These are phyloP conservation scores for Cyclophora albipunctata DNA, from an alignment of 2,888 invertebrate species.

Conservation along the genomic window DNA sequence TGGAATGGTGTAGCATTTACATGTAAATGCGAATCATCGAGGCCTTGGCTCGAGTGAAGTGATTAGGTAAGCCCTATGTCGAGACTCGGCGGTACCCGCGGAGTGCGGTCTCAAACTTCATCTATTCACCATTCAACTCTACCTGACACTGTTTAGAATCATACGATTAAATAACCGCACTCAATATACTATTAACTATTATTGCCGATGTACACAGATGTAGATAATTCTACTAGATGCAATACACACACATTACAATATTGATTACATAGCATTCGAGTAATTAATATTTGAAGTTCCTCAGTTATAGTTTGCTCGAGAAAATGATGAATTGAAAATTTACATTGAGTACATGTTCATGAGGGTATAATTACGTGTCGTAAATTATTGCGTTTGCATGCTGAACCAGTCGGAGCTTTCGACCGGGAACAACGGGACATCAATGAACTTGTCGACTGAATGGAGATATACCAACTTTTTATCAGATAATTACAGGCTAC, in stretches of 20 bases:
- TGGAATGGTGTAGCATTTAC: constrained; percentile 25
- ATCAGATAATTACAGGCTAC: no score
- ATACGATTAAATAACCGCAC: constrained; percentile 25
- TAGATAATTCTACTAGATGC: background rate
- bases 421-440: constrained; percentile 25
- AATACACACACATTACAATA: background rate
- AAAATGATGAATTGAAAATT: constrained; percentile 18
- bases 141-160: constrained; percentile 26
- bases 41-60: constrained; percentile 23
- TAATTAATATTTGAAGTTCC: constrained; percentile 4
- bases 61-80: constrained; percentile 37
- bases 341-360: background rate
- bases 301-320: constrained; percentile 20
- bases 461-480: constrained; percentile 1
- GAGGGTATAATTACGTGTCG: constrained; percentile 47
- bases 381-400: constrained; percentile 42
- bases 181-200: constrained; percentile 13
- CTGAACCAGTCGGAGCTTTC: constrained; percentile 28
- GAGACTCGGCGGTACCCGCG: constrained; percentile 7
- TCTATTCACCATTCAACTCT: constrained; percentile 29
- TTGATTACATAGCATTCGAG: background rate
- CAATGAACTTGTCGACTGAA: constrained; percentile 30
- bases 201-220: constrained; percentile 7
- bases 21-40: constrained; percentile 30
- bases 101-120: constrained; percentile 25